phyloP scores from a whole-genome alignment of 2,113 vertebrate species.

The Phyllopteryx taeniolatus region DNA sequence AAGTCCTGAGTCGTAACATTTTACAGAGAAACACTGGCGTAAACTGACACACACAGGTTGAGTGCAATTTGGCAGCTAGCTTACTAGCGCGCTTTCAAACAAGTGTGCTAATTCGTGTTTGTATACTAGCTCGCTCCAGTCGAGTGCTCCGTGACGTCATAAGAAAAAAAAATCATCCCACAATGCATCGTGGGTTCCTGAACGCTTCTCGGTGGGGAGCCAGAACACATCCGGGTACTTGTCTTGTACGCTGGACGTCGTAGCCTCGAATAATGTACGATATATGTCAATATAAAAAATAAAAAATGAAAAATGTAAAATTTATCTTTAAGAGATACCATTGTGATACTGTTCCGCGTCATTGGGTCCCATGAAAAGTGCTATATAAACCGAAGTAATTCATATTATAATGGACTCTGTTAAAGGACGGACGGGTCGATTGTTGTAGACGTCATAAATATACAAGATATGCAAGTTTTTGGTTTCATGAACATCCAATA shows the following conservation, averaged over 20 bases:
- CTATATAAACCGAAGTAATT: neutral
- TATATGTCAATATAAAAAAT: neutral
- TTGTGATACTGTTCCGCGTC: neutral
- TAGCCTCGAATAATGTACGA: neutral
- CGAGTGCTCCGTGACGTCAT: neutral
- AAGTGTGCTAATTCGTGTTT: neutral
- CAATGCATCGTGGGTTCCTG: neutral
- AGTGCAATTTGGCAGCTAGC: slow-evolving; percentile 27
- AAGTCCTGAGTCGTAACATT: neutral
- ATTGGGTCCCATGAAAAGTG: neutral
- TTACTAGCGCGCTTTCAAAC: slow-evolving; percentile 37
- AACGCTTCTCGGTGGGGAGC: neutral
- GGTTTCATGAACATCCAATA: no score
- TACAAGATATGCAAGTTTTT: neutral
- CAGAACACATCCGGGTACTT: neutral
- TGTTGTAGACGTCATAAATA: neutral
- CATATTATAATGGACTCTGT: neutral
- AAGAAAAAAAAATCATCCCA: neutral
- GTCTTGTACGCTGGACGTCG: neutral
- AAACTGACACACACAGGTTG: slow-evolving; percentile 9
- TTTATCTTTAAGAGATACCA: no score
- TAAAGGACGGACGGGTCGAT: neutral
- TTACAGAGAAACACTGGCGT: neutral
- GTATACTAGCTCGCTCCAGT: neutral
- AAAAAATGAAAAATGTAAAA: no score